phyloP scores from a whole-genome alignment of 2,113 vertebrate genomes.

The Pitta sordida region DNA sequence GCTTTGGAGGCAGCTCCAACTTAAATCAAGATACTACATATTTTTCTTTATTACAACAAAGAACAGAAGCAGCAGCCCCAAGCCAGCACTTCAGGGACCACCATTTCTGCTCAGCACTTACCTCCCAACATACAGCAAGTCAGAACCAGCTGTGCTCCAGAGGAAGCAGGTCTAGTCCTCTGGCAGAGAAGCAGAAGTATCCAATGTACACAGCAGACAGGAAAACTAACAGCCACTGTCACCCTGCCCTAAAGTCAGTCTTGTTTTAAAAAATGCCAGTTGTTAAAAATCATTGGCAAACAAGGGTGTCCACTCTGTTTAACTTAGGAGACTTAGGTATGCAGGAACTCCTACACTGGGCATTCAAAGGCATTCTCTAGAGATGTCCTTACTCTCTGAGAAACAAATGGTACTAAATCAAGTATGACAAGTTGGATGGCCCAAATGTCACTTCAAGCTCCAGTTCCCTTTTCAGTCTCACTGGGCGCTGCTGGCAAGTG shows the following conservation, averaged over 20 bases:
- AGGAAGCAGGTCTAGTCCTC: neutral
- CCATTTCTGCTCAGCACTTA: neutral
- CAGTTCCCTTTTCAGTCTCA: neutral
- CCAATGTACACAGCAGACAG: neutral
- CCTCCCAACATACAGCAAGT: neutral
- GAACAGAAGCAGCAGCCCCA: neutral
- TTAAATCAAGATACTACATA: neutral
- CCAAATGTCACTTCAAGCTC: neutral
- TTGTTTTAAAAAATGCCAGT: neutral
- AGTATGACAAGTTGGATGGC: neutral
- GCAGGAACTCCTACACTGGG: neutral
- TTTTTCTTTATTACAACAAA: neutral
- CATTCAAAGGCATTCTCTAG: neutral
- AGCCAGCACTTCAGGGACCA: neutral
- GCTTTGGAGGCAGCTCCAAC: neutral
- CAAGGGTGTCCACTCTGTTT: neutral
- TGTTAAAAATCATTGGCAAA: neutral
- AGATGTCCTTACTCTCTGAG: neutral
- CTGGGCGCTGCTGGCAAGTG: neutral
- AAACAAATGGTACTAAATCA: neutral
- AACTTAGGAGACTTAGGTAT: neutral
- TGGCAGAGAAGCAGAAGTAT: neutral
- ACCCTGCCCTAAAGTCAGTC: neutral
- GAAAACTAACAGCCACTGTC: neutral
- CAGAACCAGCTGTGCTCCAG: neutral